Evolutionary conservation across 2,113 vertebrate species (phyloP), one percentile per base, ranked within the genome.

Genomic region (Apodemus sylvaticus): DNA sequence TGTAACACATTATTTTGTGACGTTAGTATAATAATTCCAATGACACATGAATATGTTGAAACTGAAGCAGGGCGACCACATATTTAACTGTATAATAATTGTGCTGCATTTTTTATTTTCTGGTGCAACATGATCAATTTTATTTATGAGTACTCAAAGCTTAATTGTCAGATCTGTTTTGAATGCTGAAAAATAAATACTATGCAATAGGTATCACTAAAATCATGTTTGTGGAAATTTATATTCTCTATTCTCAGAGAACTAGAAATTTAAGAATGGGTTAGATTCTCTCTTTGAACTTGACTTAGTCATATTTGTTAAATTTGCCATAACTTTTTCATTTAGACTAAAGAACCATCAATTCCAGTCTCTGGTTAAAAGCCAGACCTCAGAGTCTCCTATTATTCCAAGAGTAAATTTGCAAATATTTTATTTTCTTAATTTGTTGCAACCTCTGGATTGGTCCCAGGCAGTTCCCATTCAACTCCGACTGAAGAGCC

Each of bases 351-450:
- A 96, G 93, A 98, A 96, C 91, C 97, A 98, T 97, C 97, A 97
- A 97, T 98, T 98, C 96, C 92, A 97, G 96, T 95, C 97, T 87
- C 95, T 98, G 96, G 97, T 96, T 96, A 95, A 97, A 93, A 97
- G 97, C 97, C 98, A 98, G 96, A 97, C 97, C 97, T 98, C 91
- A 70, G 97, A 97, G 97, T 97, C 94, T 97, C 93, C 97, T 98
- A 98, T 98, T 98, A 98, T 98, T 98, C 97, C 97, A 98, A 98
- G 95, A 97, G 93, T 97, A 97, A 96, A 97, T 98, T 98, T 98
- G 96, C 97, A 97, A 98, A 98, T 98, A 98, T 98, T 98, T 98
- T 98, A 98, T 98, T 98, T 98, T 97, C 97, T 98, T 98, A 97
- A 98, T 98, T 98, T 98, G 60, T 98, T 96, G 98, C 98, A 97